These are phyloP conservation scores for Pangasius mekongensis DNA, from an alignment of 2,797 vertebrate species.

Conservation along the genomic window DNA sequence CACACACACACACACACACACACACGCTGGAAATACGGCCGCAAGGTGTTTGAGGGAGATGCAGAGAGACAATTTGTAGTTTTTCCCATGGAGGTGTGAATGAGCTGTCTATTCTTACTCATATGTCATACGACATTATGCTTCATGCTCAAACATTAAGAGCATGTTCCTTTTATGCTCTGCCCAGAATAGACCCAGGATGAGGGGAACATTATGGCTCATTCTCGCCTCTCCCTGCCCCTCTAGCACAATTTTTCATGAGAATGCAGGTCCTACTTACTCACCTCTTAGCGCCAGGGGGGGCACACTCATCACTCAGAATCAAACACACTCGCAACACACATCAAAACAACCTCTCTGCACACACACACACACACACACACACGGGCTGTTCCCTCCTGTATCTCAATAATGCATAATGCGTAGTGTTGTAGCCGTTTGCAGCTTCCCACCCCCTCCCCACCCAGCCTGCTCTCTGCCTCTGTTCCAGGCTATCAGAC, in stretches of 20 bases:
- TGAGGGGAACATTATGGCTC: constrained; percentile 48
- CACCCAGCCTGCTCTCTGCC: constrained; percentile 63
- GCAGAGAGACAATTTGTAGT: constrained; percentile 44
- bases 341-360: constrained; percentile 2
- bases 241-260: constrained; percentile 39
- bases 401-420: constrained; percentile 64
- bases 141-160: constrained; percentile 52
- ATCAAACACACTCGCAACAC: constrained; percentile 35
- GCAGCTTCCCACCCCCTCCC: constrained; percentile 56
- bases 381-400: constrained; percentile 41
- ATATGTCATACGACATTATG: constrained; percentile 48
- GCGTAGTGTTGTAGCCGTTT: constrained; percentile 71
- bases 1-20: constrained; percentile 12
- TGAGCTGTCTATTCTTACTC: constrained; percentile 46
- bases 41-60: constrained; percentile 34
- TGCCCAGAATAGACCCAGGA: constrained; percentile 37
- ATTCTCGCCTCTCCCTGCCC: constrained; percentile 35
- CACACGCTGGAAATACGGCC: constrained; percentile 15
- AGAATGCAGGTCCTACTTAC: constrained; percentile 43
- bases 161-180: constrained; percentile 49
- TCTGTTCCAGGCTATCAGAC: constrained; percentile 80
- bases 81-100: constrained; percentile 48
- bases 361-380: constrained; percentile 49
- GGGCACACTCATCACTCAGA: constrained; percentile 54
- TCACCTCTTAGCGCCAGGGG: constrained; percentile 40